Base-by-base conservation (phyloP, 30 jellyfish, hydroid and myxozoan genomes). In the Aurelia aurita complex sp. Pacific region DNA sequence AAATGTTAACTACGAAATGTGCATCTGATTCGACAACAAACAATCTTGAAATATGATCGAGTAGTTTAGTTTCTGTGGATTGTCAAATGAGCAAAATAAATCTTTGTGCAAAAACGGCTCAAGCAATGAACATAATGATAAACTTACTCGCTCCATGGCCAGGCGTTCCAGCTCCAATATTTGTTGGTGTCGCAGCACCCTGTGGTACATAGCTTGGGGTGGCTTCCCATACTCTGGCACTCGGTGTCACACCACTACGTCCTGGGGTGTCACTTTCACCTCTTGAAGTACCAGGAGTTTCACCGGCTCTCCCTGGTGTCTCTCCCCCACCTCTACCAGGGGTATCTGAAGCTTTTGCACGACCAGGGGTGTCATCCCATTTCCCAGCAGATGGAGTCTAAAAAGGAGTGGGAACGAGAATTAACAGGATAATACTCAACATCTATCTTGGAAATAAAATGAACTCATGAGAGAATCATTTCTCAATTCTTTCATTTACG, bases 321-420 rank as follows among this genome's bases (percentile, higher is more conserved):
- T 88, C 98, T 42, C 88, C 90, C 29, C 90, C 93, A 0, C 97
- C 98, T 81, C 88, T 81, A 5, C 97, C 97, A 19, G 97, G 97
- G 2, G 97, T 90, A 51, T 90, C 97, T 0, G 96, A 77, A 34
- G 85, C 81, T 57, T 94, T 94, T 13, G 97, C n/a, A 72, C 99
- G 62, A 38, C 99, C 99, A 13, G 99, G 99, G 15, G 99, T 94
- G 53, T 94, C 99, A 74, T 94, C 99, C 99, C 99, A 94, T 36
- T 96, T 79, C 1, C 96, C 96, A 81, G 85, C 92, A 0, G 97
- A 94, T 46, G 99, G 99, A 4, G 99, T 94, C 91, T 88, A 38
- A 42, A 42, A 15, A 43, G 19, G 61, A 52, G 14, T 46, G 57
- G 57, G 15, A 46, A 9, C 8, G 1, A 46, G 57, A 14, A 46